Percentiles rank a stretch among this genome's conserved stretches.
phyloP scores from a whole-genome alignment of 2,888 invertebrate genomes.

The Drosophila yooni region DNA sequence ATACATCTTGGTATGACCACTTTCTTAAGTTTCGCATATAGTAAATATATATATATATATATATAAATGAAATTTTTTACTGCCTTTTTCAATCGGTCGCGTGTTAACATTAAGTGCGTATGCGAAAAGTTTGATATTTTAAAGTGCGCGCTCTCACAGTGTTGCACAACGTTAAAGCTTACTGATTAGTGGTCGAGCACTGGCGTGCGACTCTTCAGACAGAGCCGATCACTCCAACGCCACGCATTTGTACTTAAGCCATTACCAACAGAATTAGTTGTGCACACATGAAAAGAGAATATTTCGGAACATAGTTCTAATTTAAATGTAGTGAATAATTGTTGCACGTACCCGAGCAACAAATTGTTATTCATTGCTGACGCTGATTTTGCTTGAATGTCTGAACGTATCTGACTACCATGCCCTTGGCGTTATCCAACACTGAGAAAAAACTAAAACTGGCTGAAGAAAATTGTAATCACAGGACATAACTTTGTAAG shows the following conservation, averaged over 20 bases:
- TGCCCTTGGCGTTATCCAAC: slow-evolving; percentile 58
- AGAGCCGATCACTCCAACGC: slow-evolving; percentile 44
- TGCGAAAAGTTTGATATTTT: not conserved
- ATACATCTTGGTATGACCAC: slow-evolving; percentile 26
- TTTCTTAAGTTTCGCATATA: slow-evolving; percentile 50
- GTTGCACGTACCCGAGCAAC: not conserved
- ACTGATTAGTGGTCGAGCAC: slow-evolving; percentile 36
- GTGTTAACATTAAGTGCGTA: not conserved
- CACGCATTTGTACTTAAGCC: slow-evolving; percentile 14
- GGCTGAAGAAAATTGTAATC: slow-evolving; percentile 71
- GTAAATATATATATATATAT: slow-evolving; percentile 64
- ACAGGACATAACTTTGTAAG: slow-evolving; percentile 82
- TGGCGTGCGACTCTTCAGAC: slow-evolving; percentile 47
- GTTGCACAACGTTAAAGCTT: slow-evolving; percentile 42
- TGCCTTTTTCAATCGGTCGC: slow-evolving; percentile 12
- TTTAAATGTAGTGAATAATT: not conserved
- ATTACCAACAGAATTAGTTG: not conserved
- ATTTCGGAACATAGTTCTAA: slow-evolving; percentile 19
- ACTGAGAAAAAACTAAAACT: slow-evolving; percentile 74
- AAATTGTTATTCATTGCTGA: slow-evolving; percentile 6
- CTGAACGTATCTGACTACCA: slow-evolving; percentile 57
- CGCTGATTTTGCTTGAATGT: slow-evolving; percentile 24
- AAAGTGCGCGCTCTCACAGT: slow-evolving; percentile 61
- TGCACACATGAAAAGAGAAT: not conserved
- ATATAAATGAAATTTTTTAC: slow-evolving; percentile 34